Evolutionary conservation across 2,888 invertebrate species (phyloP).

Genomic region (Euphydryas editha): DNA sequence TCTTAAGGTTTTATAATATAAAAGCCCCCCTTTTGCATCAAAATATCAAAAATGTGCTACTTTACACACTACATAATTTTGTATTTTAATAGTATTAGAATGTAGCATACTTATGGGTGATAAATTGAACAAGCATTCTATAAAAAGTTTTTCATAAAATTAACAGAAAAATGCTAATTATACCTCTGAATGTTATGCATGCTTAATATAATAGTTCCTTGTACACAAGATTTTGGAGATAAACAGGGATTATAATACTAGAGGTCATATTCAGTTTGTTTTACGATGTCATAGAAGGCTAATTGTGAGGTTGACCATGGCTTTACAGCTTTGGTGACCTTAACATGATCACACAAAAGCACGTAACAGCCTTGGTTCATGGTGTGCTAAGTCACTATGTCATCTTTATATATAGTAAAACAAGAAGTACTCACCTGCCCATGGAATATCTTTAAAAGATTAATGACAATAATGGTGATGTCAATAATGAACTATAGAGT

Average conservation of each 20-base stretch:
- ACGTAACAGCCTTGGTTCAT: conserved; percentile 2
- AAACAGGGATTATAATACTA: not conserved
- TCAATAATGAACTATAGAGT: not conserved
- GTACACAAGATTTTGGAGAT: not conserved
- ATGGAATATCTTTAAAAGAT: not conserved
- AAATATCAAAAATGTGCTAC: too few species aligned
- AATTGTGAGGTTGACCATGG: conserved; percentile 45
- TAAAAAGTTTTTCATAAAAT: too few species aligned
- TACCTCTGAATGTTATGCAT: not conserved
- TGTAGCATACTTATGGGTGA: too few species aligned
- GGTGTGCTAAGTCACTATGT: not conserved
- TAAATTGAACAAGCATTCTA: too few species aligned
- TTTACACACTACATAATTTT: too few species aligned
- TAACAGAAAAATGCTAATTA: too few species aligned
- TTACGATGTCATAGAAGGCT: conserved; percentile 44
- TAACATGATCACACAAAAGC: conserved; percentile 22
- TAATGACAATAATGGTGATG: not conserved
- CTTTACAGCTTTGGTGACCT: conserved; percentile 35
- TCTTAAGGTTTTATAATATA: too few species aligned
- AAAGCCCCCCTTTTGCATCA: too few species aligned
- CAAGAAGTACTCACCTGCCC: not conserved
- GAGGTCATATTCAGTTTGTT: conserved; percentile 9
- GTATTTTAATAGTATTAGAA: too few species aligned
- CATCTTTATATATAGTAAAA: not conserved
- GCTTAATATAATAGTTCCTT: not conserved